Percentiles rank a stretch among this genome's conserved stretches.
These are phyloP conservation scores for Sphaerodactylus townsendi DNA, from an alignment of 2,113 vertebrate species.

Conservation along the genomic window DNA sequence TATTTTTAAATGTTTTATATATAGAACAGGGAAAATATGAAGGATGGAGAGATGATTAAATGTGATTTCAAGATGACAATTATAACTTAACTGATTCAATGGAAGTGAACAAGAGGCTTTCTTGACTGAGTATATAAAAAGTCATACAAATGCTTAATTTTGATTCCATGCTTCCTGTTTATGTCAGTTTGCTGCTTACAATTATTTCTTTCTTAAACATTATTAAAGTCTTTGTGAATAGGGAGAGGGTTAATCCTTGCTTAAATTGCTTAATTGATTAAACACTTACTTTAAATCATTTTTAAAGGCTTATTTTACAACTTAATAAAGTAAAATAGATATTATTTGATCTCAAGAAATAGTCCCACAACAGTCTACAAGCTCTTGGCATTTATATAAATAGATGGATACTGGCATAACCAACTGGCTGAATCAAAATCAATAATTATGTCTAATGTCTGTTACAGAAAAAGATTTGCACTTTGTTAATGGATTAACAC, in stretches of 20 bases:
- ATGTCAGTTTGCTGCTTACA: background rate
- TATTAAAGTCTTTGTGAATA: slow-evolving; percentile 17
- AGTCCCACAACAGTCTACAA: slow-evolving; percentile 39
- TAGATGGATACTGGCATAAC: slow-evolving; percentile 37
- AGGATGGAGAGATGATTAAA: background rate
- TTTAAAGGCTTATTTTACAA: slow-evolving; percentile 44
- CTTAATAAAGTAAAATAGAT: slow-evolving; percentile 37
- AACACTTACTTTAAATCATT: slow-evolving; percentile 25
- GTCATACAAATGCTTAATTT: background rate
- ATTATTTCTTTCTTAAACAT: slow-evolving; percentile 24
- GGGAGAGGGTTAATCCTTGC: slow-evolving; percentile 25
- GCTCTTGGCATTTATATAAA: slow-evolving; percentile 60
- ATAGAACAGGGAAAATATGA: background rate
- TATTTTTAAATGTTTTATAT: background rate
- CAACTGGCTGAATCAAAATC: slow-evolving; percentile 81
- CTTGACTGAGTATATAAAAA: background rate
- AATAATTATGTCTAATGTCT: slow-evolving; percentile 80
- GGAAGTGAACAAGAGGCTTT: background rate
- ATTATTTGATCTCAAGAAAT: slow-evolving; percentile 57
- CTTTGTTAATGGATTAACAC: slow-evolving; percentile 79
- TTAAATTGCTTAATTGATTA: no score
- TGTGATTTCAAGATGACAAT: background rate
- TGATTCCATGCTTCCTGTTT: background rate
- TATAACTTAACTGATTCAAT: slow-evolving; percentile 11
- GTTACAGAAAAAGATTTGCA: slow-evolving; percentile 80